phyloP scores from a whole-genome alignment of 2,797 vertebrate genomes.

The Gymnothorax reevesii region DNA sequence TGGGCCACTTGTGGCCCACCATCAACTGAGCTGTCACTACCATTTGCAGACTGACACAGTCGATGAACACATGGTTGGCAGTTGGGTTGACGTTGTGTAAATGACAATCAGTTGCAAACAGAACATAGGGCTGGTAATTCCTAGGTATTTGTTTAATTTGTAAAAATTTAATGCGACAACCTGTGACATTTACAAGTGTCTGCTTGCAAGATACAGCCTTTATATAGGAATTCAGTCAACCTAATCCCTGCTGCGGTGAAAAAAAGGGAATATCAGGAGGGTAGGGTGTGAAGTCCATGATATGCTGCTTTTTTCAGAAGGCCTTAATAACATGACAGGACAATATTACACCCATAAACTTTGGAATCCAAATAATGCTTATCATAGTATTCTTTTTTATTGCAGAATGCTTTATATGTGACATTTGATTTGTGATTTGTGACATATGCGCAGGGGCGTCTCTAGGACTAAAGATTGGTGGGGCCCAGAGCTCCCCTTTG shows the following conservation, averaged over 20 bases:
- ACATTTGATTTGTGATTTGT: too few relatives aligned
- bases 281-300: neutral
- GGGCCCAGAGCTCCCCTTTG: too few relatives aligned
- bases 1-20: neutral
- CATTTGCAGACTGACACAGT: neutral
- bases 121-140: neutral
- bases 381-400: neutral
- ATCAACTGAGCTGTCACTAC: too few relatives aligned
- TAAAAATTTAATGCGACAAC: neutral
- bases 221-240: neutral
- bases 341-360: neutral
- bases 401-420: neutral
- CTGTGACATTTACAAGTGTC: neutral
- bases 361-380: neutral
- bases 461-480: too few relatives aligned
- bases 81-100: neutral
- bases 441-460: too few relatives aligned
- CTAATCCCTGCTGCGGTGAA: neutral
- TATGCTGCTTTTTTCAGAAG: constrained; percentile 6
- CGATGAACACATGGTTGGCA: neutral
- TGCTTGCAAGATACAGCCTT: neutral
- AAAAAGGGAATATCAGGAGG: neutral
- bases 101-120: neutral
- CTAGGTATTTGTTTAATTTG: neutral
- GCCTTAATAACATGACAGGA: neutral